Evolutionary conservation across 53 echinoderm and acorn worm genomes (phyloP).

Genomic region (Paracentrotus lividus): DNA sequence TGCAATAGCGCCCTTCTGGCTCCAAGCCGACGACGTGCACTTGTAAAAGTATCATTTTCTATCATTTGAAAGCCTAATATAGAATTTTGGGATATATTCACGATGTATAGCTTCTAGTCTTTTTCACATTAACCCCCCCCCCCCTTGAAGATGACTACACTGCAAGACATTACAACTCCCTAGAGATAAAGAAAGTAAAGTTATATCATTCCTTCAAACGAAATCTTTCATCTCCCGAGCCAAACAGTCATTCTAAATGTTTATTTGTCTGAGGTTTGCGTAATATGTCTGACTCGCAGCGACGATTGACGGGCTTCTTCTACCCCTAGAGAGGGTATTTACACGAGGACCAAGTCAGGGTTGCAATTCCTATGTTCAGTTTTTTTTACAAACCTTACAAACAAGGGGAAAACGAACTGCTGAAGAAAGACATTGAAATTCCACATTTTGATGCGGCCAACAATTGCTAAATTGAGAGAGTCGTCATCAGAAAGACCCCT

Average conservation of each 20-base stretch:
- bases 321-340: not conserved
- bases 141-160: not conserved
- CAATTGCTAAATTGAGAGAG: too few relatives aligned
- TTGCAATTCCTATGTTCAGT: too few relatives aligned
- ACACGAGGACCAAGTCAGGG: not conserved
- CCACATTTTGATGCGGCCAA: too few relatives aligned
- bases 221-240: conserved; percentile 14
- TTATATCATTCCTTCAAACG: not conserved
- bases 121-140: too few relatives aligned
- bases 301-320: conserved; percentile 53
- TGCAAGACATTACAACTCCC: not conserved
- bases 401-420: too few relatives aligned
- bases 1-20: too few relatives aligned
- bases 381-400: too few relatives aligned
- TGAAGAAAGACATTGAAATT: too few relatives aligned
- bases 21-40: too few relatives aligned
- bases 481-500: too few relatives aligned
- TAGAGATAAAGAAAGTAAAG: not conserved
- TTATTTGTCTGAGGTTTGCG: conserved; percentile 58
- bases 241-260: conserved; percentile 50
- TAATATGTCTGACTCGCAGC: conserved; percentile 42
- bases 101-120: not conserved
- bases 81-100: not conserved
- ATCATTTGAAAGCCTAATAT: too few relatives aligned
- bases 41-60: too few relatives aligned